Evolutionary conservation across 30 jellyfish, hydroid and myxozoan genomes (phyloP).

Genomic region (Pseudorhiza aurosa): DNA sequence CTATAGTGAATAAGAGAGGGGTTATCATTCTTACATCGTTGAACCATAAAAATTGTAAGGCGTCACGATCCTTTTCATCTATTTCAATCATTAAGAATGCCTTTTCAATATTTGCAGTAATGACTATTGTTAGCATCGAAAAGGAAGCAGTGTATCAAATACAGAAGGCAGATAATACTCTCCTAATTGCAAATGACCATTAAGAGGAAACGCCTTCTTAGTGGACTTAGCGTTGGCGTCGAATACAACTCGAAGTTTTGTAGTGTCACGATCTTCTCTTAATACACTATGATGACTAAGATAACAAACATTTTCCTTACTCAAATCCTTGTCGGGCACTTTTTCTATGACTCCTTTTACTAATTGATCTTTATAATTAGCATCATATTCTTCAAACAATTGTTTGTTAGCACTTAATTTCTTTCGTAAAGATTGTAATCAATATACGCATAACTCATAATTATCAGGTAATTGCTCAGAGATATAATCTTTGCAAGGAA

Average conservation of each 20-base stretch:
- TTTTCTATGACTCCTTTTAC: constrained; percentile 9
- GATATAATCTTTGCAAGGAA: constrained; percentile 8
- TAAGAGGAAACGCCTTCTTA: background rate
- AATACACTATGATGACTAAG: constrained; percentile 19
- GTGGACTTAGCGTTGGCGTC: constrained; percentile 20
- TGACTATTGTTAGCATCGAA: background rate
- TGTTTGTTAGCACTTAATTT: too few relatives aligned
- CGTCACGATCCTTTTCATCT: constrained; percentile 28
- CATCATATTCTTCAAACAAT: background rate
- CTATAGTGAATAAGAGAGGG: too few relatives aligned
- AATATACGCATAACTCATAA: background rate
- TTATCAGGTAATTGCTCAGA: background rate
- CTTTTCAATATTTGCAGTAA: constrained; percentile 23
- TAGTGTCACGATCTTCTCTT: constrained; percentile 25
- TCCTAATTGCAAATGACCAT: constrained; percentile 12
- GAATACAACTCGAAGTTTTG: constrained; percentile 23
- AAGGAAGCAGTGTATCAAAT: background rate
- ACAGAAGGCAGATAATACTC: background rate
- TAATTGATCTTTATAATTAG: constrained; percentile 1
- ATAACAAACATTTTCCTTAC: background rate
- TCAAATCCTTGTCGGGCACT: background rate
- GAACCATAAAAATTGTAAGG: constrained; percentile 25
- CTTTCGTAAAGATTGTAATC: background rate
- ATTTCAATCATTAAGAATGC: constrained; percentile 30
- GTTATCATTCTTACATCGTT: too few relatives aligned